A percentile compares a stretch with the other conserved stretches of the same genome.
Evolutionary conservation across 92 coral and sea anemone genomes (phyloP).

Genomic region (Isaurus tuberculatus): DNA sequence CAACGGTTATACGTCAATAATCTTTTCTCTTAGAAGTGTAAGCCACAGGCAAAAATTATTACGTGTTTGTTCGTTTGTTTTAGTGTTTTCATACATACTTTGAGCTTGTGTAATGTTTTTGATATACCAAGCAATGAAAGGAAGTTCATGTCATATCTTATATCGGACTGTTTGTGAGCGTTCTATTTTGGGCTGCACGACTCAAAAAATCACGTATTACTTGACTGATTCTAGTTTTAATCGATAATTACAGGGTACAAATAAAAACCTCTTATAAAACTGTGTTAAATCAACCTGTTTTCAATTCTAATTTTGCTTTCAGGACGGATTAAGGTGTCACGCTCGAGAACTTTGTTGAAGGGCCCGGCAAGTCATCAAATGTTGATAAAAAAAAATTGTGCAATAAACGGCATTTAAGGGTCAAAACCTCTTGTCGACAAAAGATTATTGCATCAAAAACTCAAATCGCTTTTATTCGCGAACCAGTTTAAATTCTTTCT

Average conservation of each 20-base stretch:
- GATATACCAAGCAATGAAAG: neutral
- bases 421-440: conserved; percentile 17
- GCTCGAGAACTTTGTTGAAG: conserved; percentile 23
- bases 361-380: neutral
- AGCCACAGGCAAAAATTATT: neutral
- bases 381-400: conserved; percentile 21
- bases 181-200: conserved; percentile 46
- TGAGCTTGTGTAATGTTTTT: neutral
- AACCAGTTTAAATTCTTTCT: neutral
- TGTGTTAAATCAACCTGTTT: conserved; percentile 44
- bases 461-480: neutral
- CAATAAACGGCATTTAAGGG: neutral
- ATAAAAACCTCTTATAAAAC: conserved; percentile 31
- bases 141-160: conserved; percentile 8
- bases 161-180: conserved; percentile 19
- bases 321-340: conserved; percentile 48
- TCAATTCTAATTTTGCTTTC: conserved; percentile 33
- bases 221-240: conserved; percentile 25
- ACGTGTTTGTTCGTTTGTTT: conserved; percentile 8
- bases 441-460: conserved; percentile 12
- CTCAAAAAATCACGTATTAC: conserved; percentile 38
- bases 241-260: conserved; percentile 41
- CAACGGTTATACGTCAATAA: neutral
- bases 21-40: conserved; percentile 5
- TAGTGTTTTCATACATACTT: neutral